These are phyloP conservation scores for Sympetrum striolatum DNA, from an alignment of 2,888 invertebrate genomes.

Conservation along the genomic window DNA sequence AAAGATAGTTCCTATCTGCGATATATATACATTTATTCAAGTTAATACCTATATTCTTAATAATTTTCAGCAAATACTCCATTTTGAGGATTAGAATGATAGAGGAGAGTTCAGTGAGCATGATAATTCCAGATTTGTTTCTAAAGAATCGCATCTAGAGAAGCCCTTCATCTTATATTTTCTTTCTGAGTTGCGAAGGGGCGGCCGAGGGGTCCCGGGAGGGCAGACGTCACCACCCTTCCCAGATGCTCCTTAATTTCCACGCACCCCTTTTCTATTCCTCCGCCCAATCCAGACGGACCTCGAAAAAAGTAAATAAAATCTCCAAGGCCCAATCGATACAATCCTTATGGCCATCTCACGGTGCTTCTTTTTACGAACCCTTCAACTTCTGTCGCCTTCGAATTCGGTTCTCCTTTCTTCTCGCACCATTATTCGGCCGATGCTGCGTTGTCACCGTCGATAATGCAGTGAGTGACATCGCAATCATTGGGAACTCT, in stretches of 20 bases:
- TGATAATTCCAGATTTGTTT: too few species aligned
- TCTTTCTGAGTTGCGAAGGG: neutral
- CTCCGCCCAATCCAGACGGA: neutral
- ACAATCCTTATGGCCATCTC: neutral
- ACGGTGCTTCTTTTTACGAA: neutral
- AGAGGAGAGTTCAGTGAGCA: too few species aligned
- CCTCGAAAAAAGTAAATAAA: neutral
- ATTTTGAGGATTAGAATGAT: too few species aligned
- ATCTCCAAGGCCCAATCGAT: conserved; percentile 26
- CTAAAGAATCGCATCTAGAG: too few species aligned
- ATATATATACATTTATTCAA: neutral
- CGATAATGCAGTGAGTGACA: neutral
- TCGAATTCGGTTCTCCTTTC: neutral
- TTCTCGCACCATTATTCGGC: neutral
- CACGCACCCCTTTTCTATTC: neutral
- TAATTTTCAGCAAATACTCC: too few species aligned
- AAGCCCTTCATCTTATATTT: neutral
- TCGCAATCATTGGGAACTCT: neutral
- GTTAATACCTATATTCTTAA: too few species aligned
- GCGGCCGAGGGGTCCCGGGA: neutral
- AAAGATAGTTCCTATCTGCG: neutral
- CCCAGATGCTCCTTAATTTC: neutral
- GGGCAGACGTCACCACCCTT: neutral
- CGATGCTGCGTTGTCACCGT: neutral
- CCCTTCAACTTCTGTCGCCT: neutral